Conservation (phyloP, 1,140 invertebrate genomes). For the Cryptotermes secundus region DNA sequence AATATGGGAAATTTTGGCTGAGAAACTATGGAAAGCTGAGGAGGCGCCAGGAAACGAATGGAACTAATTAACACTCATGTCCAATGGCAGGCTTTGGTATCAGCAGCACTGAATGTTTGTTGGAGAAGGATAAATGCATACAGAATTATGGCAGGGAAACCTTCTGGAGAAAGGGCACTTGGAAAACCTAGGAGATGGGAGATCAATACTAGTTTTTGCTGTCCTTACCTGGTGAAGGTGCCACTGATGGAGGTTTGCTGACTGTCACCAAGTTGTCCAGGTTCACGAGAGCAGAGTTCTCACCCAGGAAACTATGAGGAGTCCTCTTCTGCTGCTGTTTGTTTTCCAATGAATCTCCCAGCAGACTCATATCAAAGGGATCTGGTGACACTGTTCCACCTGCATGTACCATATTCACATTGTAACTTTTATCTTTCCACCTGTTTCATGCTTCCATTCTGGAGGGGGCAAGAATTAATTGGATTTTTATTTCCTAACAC, state of each 20-base stretch:
- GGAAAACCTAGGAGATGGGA: background rate
- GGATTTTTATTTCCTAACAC: too few relatives aligned
- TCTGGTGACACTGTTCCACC: constrained; percentile 45
- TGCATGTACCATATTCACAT: background rate
- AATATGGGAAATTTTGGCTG: too few relatives aligned
- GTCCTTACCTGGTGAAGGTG: constrained; percentile 27
- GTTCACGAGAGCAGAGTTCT: constrained; percentile 92
- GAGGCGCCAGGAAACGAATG: too few relatives aligned
- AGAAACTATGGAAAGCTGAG: too few relatives aligned
- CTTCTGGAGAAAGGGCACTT: background rate
- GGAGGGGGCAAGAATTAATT: too few relatives aligned
- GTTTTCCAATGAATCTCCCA: constrained; percentile 56
- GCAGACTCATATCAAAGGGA: constrained; percentile 68
- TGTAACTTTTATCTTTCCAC: too few relatives aligned
- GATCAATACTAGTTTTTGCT: background rate
- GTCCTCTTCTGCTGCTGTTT: constrained; percentile 67
- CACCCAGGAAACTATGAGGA: constrained; percentile 89
- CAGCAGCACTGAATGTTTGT: too few relatives aligned
- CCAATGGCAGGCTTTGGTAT: background rate
- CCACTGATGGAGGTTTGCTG: constrained; percentile 39
- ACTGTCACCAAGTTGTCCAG: constrained; percentile 89
- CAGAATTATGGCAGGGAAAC: background rate
- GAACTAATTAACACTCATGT: background rate
- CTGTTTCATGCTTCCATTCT: too few relatives aligned
- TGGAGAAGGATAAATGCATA: background rate